Conservation (phyloP, 1,140 invertebrate genomes). For the Drosophila sechellia region DNA sequence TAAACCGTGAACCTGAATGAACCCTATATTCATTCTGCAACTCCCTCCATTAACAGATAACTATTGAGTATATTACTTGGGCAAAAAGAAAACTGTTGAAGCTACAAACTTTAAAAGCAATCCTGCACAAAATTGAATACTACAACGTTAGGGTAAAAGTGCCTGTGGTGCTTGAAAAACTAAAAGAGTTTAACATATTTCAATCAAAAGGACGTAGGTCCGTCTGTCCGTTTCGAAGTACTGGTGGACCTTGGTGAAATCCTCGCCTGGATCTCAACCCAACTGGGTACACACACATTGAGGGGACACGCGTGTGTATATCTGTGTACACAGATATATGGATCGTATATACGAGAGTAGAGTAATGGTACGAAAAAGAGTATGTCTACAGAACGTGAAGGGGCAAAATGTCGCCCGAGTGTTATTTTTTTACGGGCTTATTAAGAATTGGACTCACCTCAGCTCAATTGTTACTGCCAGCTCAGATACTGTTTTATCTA, state of each 20-base stretch:
- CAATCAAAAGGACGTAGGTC: neutral
- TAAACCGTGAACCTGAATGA: neutral
- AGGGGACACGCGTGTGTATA: neutral
- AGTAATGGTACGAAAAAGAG: constrained; percentile 35
- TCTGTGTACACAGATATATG: constrained; percentile 17
- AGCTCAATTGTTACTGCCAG: constrained; percentile 31
- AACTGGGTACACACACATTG: constrained; percentile 13
- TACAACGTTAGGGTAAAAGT: too few species aligned
- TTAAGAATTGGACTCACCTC: constrained; percentile 54
- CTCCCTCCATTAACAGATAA: too few species aligned
- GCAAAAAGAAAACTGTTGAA: too few species aligned
- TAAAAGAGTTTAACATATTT: neutral
- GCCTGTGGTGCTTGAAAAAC: neutral
- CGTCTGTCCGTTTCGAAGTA: neutral
- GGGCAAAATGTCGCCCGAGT: constrained; percentile 21
- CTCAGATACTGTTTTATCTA: constrained; percentile 55
- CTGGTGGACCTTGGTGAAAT: neutral
- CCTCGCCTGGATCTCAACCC: neutral
- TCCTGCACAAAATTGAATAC: too few species aligned
- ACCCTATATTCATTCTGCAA: too few species aligned
- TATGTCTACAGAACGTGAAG: constrained; percentile 40
- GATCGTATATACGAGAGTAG: constrained; percentile 4
- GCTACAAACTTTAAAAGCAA: too few species aligned
- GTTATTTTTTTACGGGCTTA: constrained; percentile 23
- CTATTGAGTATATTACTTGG: too few species aligned